phyloP scores from a whole-genome alignment of 2,888 invertebrate genomes.

The Sarcophaga rosellei region DNA sequence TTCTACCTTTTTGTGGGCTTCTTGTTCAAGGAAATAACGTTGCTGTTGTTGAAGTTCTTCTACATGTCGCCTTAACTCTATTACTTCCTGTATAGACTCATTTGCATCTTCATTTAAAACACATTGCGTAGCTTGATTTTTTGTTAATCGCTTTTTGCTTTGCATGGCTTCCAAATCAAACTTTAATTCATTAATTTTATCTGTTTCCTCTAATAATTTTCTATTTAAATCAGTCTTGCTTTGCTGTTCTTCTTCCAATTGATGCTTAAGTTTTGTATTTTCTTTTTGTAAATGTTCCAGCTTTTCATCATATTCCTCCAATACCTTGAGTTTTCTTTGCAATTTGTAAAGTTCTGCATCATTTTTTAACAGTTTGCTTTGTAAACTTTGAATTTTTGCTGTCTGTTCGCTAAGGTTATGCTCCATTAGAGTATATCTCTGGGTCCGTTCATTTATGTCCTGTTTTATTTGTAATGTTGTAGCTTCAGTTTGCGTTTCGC shows the following conservation, averaged over 20 bases:
- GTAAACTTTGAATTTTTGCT: slow-evolving; percentile 24
- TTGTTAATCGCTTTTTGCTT: background rate
- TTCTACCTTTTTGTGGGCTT: slow-evolving; percentile 50
- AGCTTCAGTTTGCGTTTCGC: slow-evolving; percentile 41
- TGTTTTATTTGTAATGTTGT: slow-evolving; percentile 41
- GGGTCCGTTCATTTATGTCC: slow-evolving; percentile 40
- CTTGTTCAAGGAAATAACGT: background rate
- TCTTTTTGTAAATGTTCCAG: slow-evolving; percentile 21
- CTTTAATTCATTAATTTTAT: slow-evolving; percentile 53
- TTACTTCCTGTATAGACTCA: slow-evolving; percentile 5
- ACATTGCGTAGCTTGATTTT: slow-evolving; percentile 52
- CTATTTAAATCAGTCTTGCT: slow-evolving; percentile 38
- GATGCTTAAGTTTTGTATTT: slow-evolving; percentile 34
- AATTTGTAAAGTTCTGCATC: slow-evolving; percentile 59
- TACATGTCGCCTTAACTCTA: slow-evolving; percentile 33
- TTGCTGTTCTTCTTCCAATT: slow-evolving; percentile 30
- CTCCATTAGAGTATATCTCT: slow-evolving; percentile 23
- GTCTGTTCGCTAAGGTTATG: slow-evolving; percentile 18
- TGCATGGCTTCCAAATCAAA: slow-evolving; percentile 40
- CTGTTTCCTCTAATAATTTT: slow-evolving; percentile 32
- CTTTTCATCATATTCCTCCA: background rate
- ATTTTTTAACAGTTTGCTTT: slow-evolving; percentile 35
- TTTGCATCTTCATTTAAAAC: slow-evolving; percentile 14
- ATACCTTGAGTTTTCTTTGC: slow-evolving; percentile 26
- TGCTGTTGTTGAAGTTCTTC: slow-evolving; percentile 37